Percentiles rank a stretch among this genome's conserved stretches.
Evolutionary conservation across 1,140 invertebrate species (phyloP).

Genomic region (Campodea augens): DNA sequence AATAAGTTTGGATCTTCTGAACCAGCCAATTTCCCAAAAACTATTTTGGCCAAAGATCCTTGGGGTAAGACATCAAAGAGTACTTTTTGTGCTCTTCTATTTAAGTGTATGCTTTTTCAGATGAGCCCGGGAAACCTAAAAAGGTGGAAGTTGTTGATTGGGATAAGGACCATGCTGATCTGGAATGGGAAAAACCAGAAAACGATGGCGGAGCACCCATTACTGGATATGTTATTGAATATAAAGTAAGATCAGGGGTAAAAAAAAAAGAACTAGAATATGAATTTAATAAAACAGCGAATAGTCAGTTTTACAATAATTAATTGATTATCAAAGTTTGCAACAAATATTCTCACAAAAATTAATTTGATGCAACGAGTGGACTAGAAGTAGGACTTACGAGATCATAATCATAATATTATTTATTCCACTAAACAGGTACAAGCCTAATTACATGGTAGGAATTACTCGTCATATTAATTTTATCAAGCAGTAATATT

Average conservation of each 20-base stretch:
- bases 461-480: no score
- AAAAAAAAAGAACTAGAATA: no score
- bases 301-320: no score
- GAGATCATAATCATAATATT: no score
- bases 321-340: no score
- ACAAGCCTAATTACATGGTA: no score
- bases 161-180: conserved; percentile 86
- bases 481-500: no score
- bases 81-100: not conserved
- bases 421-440: no score
- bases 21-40: conserved; percentile 63
- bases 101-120: conserved; percentile 27
- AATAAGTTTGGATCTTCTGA: conserved; percentile 80
- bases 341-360: no score
- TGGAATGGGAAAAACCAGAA: conserved; percentile 77
- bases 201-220: conserved; percentile 88
- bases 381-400: no score
- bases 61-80: conserved; percentile 47
- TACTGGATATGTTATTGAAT: conserved; percentile 80
- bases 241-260: conserved; percentile 30
- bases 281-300: not conserved
- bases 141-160: conserved; percentile 81
- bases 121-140: conserved; percentile 82
- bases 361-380: not conserved
- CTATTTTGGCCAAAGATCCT: conserved; percentile 88